Conservation (phyloP, 2,888 invertebrate species). For the Buathra laborator region DNA sequence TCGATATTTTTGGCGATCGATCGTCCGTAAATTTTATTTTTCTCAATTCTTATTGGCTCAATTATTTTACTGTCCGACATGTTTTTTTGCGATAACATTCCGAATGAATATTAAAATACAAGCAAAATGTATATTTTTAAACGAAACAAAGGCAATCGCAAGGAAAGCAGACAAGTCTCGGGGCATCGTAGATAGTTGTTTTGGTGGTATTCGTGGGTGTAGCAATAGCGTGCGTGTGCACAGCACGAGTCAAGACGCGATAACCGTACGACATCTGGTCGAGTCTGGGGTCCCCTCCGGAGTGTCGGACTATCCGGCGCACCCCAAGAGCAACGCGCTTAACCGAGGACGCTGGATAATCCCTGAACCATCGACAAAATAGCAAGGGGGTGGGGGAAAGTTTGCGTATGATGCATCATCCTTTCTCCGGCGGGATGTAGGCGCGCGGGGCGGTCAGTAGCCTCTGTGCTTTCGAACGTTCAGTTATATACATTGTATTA, state of each 20-base stretch:
- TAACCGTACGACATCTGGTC: constrained; percentile 63
- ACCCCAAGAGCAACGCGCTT: constrained; percentile 41
- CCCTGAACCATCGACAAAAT: neutral
- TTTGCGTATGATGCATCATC: constrained; percentile 63
- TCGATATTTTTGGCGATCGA: no score
- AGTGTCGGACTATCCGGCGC: constrained; percentile 31
- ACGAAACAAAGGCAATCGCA: neutral
- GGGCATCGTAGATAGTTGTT: neutral
- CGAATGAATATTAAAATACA: no score
- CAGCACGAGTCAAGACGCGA: constrained; percentile 19
- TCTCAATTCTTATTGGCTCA: no score
- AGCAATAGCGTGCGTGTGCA: neutral
- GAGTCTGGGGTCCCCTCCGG: constrained; percentile 20
- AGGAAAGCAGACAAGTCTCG: neutral
- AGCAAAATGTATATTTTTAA: no score
- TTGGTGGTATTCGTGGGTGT: neutral
- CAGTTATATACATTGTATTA: constrained; percentile 9
- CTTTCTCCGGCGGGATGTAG: constrained; percentile 13
- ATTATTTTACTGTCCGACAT: neutral
- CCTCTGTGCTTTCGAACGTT: neutral
- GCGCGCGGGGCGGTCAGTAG: constrained; percentile 23
- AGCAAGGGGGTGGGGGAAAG: constrained; percentile 14
- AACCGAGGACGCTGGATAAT: constrained; percentile 46
- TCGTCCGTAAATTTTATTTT: no score
- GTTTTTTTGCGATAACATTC: neutral